phyloP scores from a whole-genome alignment of 1,140 invertebrate species.

The Zaprionus davidi region DNA sequence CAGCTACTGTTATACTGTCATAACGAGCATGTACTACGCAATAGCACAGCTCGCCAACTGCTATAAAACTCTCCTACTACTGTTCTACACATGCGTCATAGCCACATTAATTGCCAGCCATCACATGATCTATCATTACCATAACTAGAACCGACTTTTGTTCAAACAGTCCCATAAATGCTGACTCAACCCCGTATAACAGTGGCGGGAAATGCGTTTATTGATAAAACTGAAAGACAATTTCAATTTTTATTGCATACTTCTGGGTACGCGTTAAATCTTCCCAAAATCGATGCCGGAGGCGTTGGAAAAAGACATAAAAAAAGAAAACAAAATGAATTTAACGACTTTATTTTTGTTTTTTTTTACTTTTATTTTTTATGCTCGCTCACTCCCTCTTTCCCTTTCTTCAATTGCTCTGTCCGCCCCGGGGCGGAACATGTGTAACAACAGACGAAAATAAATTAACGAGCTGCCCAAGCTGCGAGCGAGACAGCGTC shows the following conservation, averaged over 20 bases:
- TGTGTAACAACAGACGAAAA: slow-evolving; percentile 45
- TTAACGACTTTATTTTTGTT: slow-evolving; percentile 37
- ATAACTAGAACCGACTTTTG: background rate
- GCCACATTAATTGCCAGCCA: background rate
- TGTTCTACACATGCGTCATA: background rate
- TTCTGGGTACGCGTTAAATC: slow-evolving; percentile 40
- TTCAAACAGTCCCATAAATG: slow-evolving; percentile 19
- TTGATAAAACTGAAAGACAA: slow-evolving; percentile 48
- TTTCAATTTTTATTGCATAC: slow-evolving; percentile 48
- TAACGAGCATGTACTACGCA: too few species aligned
- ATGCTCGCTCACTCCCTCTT: background rate
- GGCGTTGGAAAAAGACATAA: slow-evolving; percentile 7
- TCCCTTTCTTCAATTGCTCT: slow-evolving; percentile 23
- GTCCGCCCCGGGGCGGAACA: slow-evolving; percentile 5
- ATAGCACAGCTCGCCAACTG: background rate
- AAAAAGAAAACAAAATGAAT: slow-evolving; percentile 14
- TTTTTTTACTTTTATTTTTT: slow-evolving; percentile 9
- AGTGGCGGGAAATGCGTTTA: slow-evolving; percentile 36
- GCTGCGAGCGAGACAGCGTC: slow-evolving; percentile 5
- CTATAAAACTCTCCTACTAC: background rate
- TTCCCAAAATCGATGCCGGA: slow-evolving; percentile 16
- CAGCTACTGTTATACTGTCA: background rate
- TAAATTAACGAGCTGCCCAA: slow-evolving; percentile 47
- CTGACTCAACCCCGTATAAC: background rate
- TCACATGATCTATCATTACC: slow-evolving; percentile 19